Evolutionary conservation across 1,140 invertebrate species (phyloP).

Genomic region (Drosophila cardini): DNA sequence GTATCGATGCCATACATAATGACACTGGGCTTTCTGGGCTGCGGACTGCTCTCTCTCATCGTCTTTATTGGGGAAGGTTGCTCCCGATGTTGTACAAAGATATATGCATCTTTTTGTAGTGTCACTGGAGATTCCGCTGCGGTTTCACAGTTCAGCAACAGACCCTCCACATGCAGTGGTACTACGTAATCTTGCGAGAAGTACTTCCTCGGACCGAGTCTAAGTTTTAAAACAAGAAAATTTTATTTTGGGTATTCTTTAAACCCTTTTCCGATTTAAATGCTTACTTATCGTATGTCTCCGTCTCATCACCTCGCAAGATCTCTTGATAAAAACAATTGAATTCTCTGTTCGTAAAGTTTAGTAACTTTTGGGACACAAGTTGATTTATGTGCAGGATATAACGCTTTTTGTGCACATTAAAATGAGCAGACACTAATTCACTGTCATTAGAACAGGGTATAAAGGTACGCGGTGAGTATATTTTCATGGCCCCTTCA

Average conservation of each 20-base stretch:
- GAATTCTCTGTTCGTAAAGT: constrained; percentile 5
- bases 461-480: constrained; percentile 40
- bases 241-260: background rate
- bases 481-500: constrained; percentile 32
- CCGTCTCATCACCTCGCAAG: constrained; percentile 20
- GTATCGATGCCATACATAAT: constrained; percentile 69
- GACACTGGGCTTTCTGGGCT: constrained; percentile 49
- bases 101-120: constrained; percentile 55
- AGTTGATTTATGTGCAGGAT: constrained; percentile 44
- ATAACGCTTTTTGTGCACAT: constrained; percentile 36
- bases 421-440: constrained; percentile 32
- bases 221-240: background rate
- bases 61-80: background rate
- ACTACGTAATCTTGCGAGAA: constrained; percentile 48
- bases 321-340: constrained; percentile 56
- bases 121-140: background rate
- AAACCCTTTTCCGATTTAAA: background rate
- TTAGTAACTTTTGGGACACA: constrained; percentile 26
- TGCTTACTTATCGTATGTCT: constrained; percentile 49
- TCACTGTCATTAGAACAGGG: constrained; percentile 61
- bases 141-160: constrained; percentile 47
- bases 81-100: constrained; percentile 40
- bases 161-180: constrained; percentile 50
- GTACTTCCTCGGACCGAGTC: constrained; percentile 16
- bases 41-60: background rate